Percentiles rank a stretch among this genome's conserved stretches.
Evolutionary conservation across 53 echinoderm and acorn worm genomes (phyloP).

Genomic region (Luidia sarsii): DNA sequence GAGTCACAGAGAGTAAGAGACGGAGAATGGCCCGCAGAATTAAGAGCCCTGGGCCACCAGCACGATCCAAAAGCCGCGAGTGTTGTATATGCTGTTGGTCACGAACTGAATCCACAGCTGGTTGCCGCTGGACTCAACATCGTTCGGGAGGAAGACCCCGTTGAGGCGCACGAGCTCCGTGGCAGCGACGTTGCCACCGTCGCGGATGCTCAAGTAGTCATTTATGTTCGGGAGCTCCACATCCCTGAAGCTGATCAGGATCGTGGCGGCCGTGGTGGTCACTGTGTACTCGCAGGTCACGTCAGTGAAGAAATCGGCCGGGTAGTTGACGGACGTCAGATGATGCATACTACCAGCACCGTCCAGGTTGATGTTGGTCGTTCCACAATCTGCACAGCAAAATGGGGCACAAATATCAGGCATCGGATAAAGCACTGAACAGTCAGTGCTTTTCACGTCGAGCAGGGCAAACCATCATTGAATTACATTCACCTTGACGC

Average conservation of each 20-base stretch:
- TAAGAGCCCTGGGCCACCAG: constrained; percentile 5
- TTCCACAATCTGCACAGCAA: no score
- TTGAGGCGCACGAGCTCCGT: not conserved
- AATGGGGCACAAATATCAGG: no score
- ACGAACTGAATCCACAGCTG: not conserved
- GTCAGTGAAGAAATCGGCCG: not conserved
- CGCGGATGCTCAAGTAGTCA: constrained; percentile 1
- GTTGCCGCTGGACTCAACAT: not conserved
- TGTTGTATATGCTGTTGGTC: not conserved
- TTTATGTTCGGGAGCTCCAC: not conserved
- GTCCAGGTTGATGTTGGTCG: not conserved
- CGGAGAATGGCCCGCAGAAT: no score
- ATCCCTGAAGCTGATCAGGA: constrained; percentile 1
- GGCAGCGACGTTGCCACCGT: not conserved
- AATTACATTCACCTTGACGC: no score
- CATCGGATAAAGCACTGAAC: no score
- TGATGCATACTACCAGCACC: not conserved
- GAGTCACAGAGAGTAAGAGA: no score
- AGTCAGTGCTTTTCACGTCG: no score
- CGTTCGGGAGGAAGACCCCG: constrained; percentile 9
- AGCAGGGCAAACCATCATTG: no score
- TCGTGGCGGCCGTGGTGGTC: not conserved
- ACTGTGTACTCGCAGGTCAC: not conserved
- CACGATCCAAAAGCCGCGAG: constrained; percentile 16
- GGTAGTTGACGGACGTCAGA: constrained; percentile 18